phyloP scores from a whole-genome alignment of 2,888 invertebrate species.

The Troides oblongomaculatus region DNA sequence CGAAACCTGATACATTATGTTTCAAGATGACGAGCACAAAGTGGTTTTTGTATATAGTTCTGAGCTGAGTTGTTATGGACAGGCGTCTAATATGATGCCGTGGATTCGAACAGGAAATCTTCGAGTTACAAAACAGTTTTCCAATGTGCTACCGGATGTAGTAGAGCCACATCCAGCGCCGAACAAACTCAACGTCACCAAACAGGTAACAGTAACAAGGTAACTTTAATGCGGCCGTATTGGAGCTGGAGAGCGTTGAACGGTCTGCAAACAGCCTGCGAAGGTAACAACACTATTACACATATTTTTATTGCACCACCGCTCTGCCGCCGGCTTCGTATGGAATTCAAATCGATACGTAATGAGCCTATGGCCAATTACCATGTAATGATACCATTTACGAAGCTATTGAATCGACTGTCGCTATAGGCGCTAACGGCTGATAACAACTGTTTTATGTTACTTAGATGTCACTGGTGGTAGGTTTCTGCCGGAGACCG shows the following conservation, averaged over 20 bases:
- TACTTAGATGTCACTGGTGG: not conserved
- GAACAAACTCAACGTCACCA: conserved; percentile 21
- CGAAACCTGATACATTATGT: too few relatives aligned
- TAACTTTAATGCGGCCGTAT: conserved; percentile 39
- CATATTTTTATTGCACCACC: conserved; percentile 41
- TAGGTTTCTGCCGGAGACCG: too few relatives aligned
- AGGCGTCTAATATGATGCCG: too few relatives aligned
- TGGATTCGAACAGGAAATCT: too few relatives aligned
- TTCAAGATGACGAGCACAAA: too few relatives aligned
- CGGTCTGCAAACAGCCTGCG: conserved; percentile 34
- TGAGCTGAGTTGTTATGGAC: too few relatives aligned
- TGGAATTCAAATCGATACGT: conserved; percentile 38
- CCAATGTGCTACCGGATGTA: too few relatives aligned
- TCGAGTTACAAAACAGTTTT: too few relatives aligned
- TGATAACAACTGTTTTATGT: not conserved
- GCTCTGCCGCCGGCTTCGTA: conserved; percentile 22
- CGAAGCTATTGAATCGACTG: conserved; percentile 9
- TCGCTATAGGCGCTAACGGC: conserved; percentile 4
- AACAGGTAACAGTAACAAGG: conserved; percentile 37
- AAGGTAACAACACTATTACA: conserved; percentile 32
- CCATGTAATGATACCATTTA: conserved; percentile 9
- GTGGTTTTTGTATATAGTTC: too few relatives aligned
- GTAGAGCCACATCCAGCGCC: conserved; percentile 5
- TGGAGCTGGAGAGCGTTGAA: conserved; percentile 38
- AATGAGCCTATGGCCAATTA: conserved; percentile 26